Base-by-base conservation (phyloP, 2,888 invertebrate species). In the Carcina quercana region DNA sequence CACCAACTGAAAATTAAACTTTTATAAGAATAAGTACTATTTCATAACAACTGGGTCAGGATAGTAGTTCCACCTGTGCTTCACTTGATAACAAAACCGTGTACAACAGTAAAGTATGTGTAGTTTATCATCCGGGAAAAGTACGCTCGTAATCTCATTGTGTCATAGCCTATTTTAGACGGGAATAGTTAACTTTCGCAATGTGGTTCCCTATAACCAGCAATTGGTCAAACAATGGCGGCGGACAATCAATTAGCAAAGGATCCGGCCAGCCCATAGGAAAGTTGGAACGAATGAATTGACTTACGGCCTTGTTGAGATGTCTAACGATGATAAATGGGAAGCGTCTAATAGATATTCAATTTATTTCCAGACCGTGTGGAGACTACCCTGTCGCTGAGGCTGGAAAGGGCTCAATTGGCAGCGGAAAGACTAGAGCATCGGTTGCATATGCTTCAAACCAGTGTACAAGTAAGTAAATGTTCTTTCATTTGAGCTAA, bases 111-210 rank as follows among this genome's bases (percentile, higher is more conserved):
- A n/a, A n/a, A n/a, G n/a, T n/a, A n/a, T n/a, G n/a, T n/a, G n/a
- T n/a, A n/a, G n/a, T n/a, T 28, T 45, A 44, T 47, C 45, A 47
- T 55, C 54, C 52, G 47, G 52, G 50, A 51, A 55, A 45, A 46
- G 61, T 60, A 60, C 59, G 47, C 60, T 59, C 37, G 42, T 38
- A 40, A 47, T 47, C 51, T 52, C 63, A 65, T 61, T 73, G 58
- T 74, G 76, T 76, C 76, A 79, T 73, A 72, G 79, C 78, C 78
- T 74, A 75, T 71, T 78, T 79, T 68, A 71, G 64, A 53, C 50
- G 47, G 42, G 52, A 48, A 55, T 48, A 57, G 53, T 59, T 53
- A 56, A 63, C 67, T 78, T 79, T 73, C 69, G 74, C 70, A 76
- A 76, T 56, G 59, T 50, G 54, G 50, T 43, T 56, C 40, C 50